These are phyloP conservation scores for Myripristis murdjan DNA, from an alignment of 2,797 vertebrate genomes.

Conservation along the genomic window DNA sequence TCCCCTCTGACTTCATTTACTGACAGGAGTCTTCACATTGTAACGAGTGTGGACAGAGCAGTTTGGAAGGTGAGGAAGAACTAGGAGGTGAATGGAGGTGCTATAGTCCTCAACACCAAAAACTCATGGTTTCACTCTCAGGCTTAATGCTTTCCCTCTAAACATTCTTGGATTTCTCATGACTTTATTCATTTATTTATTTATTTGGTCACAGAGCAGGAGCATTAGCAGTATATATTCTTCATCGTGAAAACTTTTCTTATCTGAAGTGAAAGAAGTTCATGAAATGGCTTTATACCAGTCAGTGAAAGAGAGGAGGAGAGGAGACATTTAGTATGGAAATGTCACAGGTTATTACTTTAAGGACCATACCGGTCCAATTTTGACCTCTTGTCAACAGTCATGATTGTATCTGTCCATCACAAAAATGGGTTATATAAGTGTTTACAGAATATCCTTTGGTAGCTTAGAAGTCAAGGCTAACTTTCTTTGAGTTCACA, in stretches of 20 bases:
- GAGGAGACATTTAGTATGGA: neutral
- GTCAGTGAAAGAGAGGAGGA: too few species aligned
- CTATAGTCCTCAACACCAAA: conserved; percentile 25
- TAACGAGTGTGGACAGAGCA: conserved; percentile 53
- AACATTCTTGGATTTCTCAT: neutral
- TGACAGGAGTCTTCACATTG: conserved; percentile 66
- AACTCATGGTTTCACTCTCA: conserved; percentile 3
- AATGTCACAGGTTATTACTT: neutral
- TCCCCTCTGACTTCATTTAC: conserved; percentile 77
- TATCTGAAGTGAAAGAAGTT: too few species aligned
- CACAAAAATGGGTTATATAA: too few species aligned
- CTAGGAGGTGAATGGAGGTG: conserved; percentile 49
- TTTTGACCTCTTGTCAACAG: too few species aligned
- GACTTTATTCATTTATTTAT: neutral
- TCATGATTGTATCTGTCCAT: too few species aligned
- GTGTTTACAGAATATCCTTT: too few species aligned
- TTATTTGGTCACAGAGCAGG: neutral
- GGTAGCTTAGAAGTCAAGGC: too few species aligned
- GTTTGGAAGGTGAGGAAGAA: conserved; percentile 25
- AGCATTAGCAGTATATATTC: too few species aligned
- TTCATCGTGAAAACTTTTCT: too few species aligned
- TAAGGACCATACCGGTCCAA: too few species aligned
- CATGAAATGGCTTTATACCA: too few species aligned
- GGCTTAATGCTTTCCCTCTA: neutral
- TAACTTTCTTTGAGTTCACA: too few species aligned